Conservation (phyloP, 2,797 vertebrate genomes). For the Bradypodion ventrale region DNA sequence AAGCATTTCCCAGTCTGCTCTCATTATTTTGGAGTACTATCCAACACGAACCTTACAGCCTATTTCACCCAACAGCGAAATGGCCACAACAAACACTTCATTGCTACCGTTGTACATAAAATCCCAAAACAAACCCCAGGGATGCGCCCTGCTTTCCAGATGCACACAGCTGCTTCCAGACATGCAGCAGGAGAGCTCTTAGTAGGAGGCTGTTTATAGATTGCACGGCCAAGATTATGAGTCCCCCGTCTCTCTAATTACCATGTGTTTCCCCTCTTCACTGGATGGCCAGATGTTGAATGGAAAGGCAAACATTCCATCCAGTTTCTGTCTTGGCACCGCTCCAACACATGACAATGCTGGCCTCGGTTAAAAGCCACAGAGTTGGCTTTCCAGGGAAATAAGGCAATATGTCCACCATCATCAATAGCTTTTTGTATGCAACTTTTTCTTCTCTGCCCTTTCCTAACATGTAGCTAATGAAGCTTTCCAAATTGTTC, state of each 20-base stretch:
- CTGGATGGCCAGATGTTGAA: conserved; percentile 45
- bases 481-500: not conserved
- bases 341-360: conserved; percentile 40
- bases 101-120: not conserved
- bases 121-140: conserved; percentile 13
- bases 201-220: conserved; percentile 45
- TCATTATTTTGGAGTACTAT: too few relatives aligned
- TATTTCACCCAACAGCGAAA: not conserved
- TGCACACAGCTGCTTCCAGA: conserved; percentile 36
- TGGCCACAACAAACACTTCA: accelerated
- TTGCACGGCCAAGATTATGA: conserved; percentile 57
- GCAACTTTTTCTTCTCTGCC: not conserved
- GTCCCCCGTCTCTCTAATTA: conserved; percentile 59
- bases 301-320: conserved; percentile 31
- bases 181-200: conserved; percentile 5
- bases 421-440: not conserved
- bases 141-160: not conserved
- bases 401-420: conserved; percentile 6
- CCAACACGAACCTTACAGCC: not conserved
- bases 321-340: conserved; percentile 59
- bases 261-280: conserved; percentile 47
- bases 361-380: conserved; percentile 43
- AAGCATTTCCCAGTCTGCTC: too few relatives aligned
- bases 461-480: not conserved
- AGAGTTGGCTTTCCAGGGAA: conserved; percentile 33